Evolutionary conservation across 2,797 vertebrate genomes (phyloP).

Genomic region (Scyliorhinus canicula): DNA sequence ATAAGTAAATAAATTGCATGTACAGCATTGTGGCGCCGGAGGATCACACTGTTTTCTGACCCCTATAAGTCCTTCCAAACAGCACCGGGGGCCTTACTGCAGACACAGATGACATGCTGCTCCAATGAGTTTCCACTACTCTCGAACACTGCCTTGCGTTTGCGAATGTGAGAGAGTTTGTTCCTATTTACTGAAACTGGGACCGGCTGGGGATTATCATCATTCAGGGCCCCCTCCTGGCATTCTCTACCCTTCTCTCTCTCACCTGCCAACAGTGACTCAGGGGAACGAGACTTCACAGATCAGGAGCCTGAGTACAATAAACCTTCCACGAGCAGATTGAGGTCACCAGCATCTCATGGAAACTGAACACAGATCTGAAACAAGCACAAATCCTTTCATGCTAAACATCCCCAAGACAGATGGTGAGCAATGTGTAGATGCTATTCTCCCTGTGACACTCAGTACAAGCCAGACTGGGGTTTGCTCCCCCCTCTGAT

Average conservation of each 20-base stretch:
- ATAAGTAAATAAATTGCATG: neutral
- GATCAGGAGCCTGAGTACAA: neutral
- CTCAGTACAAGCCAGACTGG: neutral
- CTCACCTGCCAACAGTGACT: neutral
- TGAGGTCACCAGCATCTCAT: neutral
- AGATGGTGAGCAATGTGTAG: neutral
- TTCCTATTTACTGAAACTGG: neutral
- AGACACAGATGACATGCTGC: too few species aligned
- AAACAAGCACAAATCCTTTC: neutral
- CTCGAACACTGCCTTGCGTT: neutral
- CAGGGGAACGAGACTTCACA: neutral
- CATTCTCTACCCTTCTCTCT: neutral
- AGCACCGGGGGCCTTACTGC: neutral
- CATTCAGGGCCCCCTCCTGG: neutral
- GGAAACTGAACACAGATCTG: neutral
- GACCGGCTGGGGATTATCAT: slow-evolving; percentile 1
- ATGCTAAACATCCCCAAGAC: neutral
- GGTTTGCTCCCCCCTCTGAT: neutral
- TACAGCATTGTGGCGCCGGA: neutral
- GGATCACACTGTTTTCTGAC: neutral
- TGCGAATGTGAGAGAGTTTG: neutral
- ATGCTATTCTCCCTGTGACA: neutral
- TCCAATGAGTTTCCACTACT: too few species aligned
- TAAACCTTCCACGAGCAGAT: neutral
- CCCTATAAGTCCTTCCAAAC: neutral